Percentiles rank a stretch among this genome's conserved stretches.
Evolutionary conservation across 2,888 invertebrate species (phyloP).

Genomic region (Drosophila nigritarsus): DNA sequence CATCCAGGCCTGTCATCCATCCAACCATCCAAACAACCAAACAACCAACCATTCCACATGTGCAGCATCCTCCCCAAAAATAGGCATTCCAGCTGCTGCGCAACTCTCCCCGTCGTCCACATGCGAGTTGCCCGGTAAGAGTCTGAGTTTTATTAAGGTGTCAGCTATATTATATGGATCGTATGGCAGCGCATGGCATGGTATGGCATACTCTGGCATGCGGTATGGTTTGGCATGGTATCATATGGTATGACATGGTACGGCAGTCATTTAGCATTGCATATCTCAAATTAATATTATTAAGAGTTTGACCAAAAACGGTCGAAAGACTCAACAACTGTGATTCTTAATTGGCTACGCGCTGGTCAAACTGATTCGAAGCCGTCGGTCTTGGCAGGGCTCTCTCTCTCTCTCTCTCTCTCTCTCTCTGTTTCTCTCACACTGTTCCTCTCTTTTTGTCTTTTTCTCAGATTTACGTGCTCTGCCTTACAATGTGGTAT

Average conservation of each 20-base stretch:
- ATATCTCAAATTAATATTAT: slow-evolving; percentile 64
- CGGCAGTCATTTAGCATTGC: slow-evolving; percentile 49
- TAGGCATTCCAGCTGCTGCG: slow-evolving; percentile 37
- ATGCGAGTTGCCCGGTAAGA: slow-evolving; percentile 18
- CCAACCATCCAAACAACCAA: slow-evolving; percentile 10
- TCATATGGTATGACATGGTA: slow-evolving; percentile 14
- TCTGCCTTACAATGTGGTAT: background rate
- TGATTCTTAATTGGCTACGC: slow-evolving; percentile 29
- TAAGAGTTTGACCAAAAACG: slow-evolving; percentile 44
- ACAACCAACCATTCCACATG: background rate
- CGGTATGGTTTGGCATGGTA: slow-evolving; percentile 10
- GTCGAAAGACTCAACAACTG: slow-evolving; percentile 17
- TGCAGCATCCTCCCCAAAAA: slow-evolving; percentile 45
- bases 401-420: background rate
- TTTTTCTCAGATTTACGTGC: background rate
- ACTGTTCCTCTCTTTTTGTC: background rate
- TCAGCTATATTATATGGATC: slow-evolving; percentile 72
- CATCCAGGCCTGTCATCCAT: slow-evolving; percentile 62
- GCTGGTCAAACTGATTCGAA: slow-evolving; percentile 3
- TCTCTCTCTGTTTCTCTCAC: background rate
- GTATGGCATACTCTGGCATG: slow-evolving; percentile 11
- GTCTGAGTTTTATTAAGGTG: slow-evolving; percentile 49
- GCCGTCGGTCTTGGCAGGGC: slow-evolving; percentile 32
- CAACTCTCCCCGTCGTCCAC: slow-evolving; percentile 5
- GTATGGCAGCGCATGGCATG: slow-evolving; percentile 30